These are phyloP conservation scores for Stratiomys singularior DNA, from an alignment of 2,888 invertebrate species.

Conservation along the genomic window DNA sequence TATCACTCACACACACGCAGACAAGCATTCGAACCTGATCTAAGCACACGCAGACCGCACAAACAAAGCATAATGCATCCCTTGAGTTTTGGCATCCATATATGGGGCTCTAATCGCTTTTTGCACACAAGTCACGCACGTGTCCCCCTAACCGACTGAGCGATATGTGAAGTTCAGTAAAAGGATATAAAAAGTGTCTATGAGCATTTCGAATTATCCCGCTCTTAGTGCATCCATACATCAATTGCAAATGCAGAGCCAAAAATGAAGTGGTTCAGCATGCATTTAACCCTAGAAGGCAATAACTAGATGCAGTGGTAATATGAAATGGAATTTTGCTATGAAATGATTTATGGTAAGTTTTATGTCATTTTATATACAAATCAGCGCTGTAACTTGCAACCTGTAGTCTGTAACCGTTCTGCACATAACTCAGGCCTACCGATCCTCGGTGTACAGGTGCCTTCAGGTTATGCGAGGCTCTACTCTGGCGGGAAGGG, in stretches of 20 bases:
- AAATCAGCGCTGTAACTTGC: too few species aligned
- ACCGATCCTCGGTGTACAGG: too few species aligned
- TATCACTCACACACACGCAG: too few species aligned
- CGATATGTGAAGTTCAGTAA: constrained; percentile 41
- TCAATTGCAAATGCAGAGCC: constrained; percentile 2
- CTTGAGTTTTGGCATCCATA: constrained; percentile 40
- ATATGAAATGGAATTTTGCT: too few species aligned
- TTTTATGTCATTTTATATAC: too few species aligned
- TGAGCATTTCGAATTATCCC: constrained; percentile 44
- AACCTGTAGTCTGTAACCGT: too few species aligned
- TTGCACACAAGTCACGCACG: constrained; percentile 45
- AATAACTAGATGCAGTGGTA: too few species aligned
- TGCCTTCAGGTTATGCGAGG: too few species aligned
- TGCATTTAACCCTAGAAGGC: constrained; percentile 16
- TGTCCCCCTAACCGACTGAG: constrained; percentile 49
- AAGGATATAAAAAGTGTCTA: constrained; percentile 39
- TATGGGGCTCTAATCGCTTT: constrained; percentile 45
- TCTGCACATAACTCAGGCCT: too few species aligned
- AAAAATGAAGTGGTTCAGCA: not conserved
- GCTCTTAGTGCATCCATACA: constrained; percentile 10
- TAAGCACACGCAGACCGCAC: not conserved
- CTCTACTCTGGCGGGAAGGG: too few species aligned
- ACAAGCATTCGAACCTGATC: not conserved
- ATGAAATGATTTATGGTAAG: too few species aligned
- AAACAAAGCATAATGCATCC: constrained; percentile 34